Conservation (phyloP, 1,140 invertebrate species). For the Melanaphis sacchari region DNA sequence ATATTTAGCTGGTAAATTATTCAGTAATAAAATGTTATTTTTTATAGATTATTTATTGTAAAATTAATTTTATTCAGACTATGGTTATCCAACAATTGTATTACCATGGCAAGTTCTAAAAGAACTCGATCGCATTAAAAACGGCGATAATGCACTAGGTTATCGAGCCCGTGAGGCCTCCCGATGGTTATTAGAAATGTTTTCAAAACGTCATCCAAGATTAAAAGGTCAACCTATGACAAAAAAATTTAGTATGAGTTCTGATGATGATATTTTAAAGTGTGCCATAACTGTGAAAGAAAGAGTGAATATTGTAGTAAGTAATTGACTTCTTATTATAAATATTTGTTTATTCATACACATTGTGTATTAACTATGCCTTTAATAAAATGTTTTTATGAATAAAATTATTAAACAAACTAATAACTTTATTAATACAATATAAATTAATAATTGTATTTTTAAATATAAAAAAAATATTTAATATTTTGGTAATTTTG, state of each 20-base stretch:
- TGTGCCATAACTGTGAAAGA: constrained; percentile 42
- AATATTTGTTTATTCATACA: neutral
- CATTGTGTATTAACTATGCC: neutral
- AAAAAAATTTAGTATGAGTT: neutral
- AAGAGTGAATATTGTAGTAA: constrained; percentile 38
- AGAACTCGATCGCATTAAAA: constrained; percentile 46
- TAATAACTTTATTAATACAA: neutral
- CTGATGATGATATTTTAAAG: constrained; percentile 51
- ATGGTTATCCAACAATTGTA: constrained; percentile 29
- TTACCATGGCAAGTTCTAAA: constrained; percentile 47
- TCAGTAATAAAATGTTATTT: neutral
- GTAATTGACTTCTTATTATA: neutral
- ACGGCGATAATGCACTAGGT: neutral
- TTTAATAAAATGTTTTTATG: neutral
- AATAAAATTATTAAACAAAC: neutral
- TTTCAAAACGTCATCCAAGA: constrained; percentile 18
- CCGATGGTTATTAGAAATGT: constrained; percentile 36
- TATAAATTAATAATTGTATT: neutral
- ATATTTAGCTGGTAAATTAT: constrained; percentile 27
- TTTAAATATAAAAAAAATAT: too few relatives aligned
- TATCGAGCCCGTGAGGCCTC: constrained; percentile 20
- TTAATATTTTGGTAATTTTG: neutral
- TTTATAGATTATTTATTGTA: neutral
- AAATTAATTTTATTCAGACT: constrained; percentile 21
- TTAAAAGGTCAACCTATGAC: constrained; percentile 47